Percentiles rank a stretch among this genome's conserved stretches.
Conservation (phyloP, 2,797 vertebrate genomes). For the Arctocebus calabarensis region DNA sequence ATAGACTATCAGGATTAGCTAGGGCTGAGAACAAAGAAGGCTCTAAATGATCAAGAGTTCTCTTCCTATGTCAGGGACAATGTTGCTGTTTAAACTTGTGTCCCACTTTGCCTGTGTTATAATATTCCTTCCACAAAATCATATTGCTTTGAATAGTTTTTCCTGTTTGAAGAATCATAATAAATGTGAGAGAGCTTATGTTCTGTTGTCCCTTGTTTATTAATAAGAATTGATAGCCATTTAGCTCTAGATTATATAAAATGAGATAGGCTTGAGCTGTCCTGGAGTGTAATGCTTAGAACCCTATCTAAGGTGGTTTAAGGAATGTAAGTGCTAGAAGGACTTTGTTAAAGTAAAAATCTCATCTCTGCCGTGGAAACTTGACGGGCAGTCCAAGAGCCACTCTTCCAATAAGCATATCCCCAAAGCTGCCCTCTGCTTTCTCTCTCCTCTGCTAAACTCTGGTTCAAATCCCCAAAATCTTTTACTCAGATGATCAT, state of each 20-base stretch:
- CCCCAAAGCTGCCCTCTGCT: not conserved
- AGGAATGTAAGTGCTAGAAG: not conserved
- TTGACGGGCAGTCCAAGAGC: not conserved
- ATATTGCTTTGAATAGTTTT: not conserved
- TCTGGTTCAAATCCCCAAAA: not conserved
- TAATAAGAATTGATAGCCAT: not conserved
- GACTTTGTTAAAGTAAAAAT: slow-evolving; percentile 23
- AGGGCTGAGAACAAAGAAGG: not conserved
- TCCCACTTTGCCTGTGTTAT: not conserved
- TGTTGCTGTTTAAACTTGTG: not conserved
- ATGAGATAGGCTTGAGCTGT: not conserved
- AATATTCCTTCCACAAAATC: not conserved
- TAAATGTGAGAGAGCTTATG: not conserved
- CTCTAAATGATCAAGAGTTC: not conserved
- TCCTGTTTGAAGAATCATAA: not conserved
- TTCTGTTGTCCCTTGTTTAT: not conserved
- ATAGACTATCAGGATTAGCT: not conserved
- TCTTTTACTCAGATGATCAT: not conserved
- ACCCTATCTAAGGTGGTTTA: not conserved
- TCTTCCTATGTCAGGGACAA: not conserved
- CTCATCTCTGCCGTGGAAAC: not conserved
- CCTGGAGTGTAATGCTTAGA: not conserved
- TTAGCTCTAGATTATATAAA: not conserved
- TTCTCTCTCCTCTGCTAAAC: not conserved
- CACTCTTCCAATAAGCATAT: not conserved